phyloP scores from a whole-genome alignment of 2,888 invertebrate genomes.

The Norana najaformis region DNA sequence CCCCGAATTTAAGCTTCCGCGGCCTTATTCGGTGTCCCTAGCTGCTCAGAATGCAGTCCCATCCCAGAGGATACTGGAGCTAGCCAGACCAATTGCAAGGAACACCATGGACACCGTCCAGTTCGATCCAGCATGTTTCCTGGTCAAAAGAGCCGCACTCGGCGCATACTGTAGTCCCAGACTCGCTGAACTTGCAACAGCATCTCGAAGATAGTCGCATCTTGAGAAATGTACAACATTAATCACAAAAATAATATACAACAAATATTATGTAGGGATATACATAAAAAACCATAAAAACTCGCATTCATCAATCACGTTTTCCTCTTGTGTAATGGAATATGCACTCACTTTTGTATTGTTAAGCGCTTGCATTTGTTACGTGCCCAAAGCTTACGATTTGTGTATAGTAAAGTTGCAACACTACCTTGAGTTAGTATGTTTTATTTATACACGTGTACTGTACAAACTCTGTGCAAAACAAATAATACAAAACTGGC shows the following conservation, averaged over 20 bases:
- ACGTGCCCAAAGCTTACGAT: neutral
- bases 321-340: slow-evolving; percentile 4
- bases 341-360: neutral
- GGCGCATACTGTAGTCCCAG: neutral
- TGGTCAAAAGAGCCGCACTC: neutral
- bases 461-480: neutral
- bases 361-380: neutral
- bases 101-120: neutral
- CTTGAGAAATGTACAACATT: neutral
- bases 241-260: neutral
- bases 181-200: neutral
- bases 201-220: neutral
- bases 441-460: neutral
- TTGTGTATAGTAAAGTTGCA: too few species aligned
- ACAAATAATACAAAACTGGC: neutral
- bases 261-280: neutral
- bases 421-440: slow-evolving; percentile 13
- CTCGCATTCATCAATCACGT: neutral
- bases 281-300: neutral
- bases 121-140: neutral
- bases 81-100: neutral
- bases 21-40: neutral
- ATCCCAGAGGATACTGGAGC: neutral
- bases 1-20: neutral
- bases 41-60: neutral